A percentile compares a stretch with the other conserved stretches of the same genome.
phyloP scores from a whole-genome alignment of 2,888 invertebrate genomes.

The Andrena bicolor region DNA sequence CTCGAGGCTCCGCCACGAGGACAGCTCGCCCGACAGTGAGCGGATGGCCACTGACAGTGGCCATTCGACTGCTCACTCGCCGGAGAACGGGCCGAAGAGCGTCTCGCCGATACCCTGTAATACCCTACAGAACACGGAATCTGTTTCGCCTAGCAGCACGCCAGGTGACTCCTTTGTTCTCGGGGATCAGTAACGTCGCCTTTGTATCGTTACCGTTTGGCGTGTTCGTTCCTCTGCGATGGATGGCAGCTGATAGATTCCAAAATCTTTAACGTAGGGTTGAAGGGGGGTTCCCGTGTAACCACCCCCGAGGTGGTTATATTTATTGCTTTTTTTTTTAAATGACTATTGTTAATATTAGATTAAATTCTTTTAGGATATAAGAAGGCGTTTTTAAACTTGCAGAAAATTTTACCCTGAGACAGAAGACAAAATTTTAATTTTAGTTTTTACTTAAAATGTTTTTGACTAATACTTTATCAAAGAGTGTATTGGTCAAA shows the following conservation, averaged over 20 bases:
- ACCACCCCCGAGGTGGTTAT: too few relatives aligned
- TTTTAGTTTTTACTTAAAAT: background rate
- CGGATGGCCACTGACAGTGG: conserved; percentile 95
- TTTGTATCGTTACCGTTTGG: background rate
- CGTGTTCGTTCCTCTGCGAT: too few relatives aligned
- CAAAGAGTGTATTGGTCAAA: too few relatives aligned
- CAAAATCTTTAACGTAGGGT: too few relatives aligned
- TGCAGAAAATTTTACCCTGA: too few relatives aligned
- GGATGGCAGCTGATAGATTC: too few relatives aligned
- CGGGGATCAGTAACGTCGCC: background rate
- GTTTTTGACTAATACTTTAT: too few relatives aligned
- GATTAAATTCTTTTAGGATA: too few relatives aligned
- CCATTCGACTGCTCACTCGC: conserved; percentile 96
- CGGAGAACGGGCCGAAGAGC: conserved; percentile 94
- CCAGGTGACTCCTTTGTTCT: conserved; percentile 74
- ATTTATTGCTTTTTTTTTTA: too few relatives aligned
- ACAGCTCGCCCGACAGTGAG: conserved; percentile 95
- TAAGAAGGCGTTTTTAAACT: too few relatives aligned
- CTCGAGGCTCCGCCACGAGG: conserved; percentile 87
- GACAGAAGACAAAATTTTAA: background rate
- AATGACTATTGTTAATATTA: too few relatives aligned
- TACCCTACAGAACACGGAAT: conserved; percentile 81
- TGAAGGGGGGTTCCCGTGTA: too few relatives aligned
- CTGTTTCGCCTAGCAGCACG: conserved; percentile 82
- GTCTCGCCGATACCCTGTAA: conserved; percentile 90